Evolutionary conservation across 2,113 vertebrate genomes (phyloP).

Genomic region (Bubo scandiacus): DNA sequence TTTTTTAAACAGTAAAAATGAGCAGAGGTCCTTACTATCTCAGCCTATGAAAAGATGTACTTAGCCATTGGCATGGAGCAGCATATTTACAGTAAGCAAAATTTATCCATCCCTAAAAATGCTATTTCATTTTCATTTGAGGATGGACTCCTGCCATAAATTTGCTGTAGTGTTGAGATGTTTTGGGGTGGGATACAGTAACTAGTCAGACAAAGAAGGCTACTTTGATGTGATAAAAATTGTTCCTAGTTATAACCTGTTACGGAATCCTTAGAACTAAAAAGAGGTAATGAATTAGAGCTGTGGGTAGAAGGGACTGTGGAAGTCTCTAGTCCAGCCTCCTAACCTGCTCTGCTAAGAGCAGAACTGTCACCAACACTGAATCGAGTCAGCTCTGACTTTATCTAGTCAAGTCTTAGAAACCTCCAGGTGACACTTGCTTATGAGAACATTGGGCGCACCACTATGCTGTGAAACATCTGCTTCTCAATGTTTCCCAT

Average conservation of each 20-base stretch:
- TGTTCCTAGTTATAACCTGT: not conserved
- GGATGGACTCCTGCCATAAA: not conserved
- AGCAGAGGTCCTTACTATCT: not conserved
- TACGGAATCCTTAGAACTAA: not conserved
- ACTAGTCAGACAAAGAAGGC: not conserved
- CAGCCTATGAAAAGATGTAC: not conserved
- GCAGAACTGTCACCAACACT: not conserved
- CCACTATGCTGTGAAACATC: not conserved
- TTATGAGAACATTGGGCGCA: not conserved
- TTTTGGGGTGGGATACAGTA: not conserved
- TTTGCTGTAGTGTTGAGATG: not conserved
- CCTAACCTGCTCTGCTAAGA: not conserved
- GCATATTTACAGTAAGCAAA: not conserved
- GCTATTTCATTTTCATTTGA: not conserved
- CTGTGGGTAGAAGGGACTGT: not conserved
- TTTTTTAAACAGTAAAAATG: not conserved
- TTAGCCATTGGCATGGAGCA: not conserved
- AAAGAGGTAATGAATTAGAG: not conserved
- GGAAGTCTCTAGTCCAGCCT: not conserved
- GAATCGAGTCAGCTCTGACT: not conserved
- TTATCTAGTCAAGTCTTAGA: not conserved
- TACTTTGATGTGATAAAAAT: not conserved
- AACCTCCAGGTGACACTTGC: not conserved
- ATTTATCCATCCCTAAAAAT: not conserved
- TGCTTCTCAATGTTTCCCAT: not conserved